Evolutionary conservation across 92 coral and sea anemone genomes (phyloP), one percentile per base, ranked within the genome.

Genomic region (Hydrozoanthus gracilis): DNA sequence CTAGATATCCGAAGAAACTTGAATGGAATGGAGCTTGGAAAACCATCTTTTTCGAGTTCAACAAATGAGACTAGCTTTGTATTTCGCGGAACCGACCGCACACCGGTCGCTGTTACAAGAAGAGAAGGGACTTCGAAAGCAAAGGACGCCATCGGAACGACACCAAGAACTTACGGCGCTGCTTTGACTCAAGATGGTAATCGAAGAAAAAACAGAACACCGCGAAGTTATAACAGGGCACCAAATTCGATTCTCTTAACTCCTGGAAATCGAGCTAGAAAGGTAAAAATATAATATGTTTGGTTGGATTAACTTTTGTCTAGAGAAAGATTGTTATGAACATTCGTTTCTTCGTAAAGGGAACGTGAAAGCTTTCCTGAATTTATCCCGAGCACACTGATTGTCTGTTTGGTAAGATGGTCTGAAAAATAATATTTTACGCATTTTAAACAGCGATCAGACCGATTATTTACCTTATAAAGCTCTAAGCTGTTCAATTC

Each of bases 141-240:
- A 7, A 76, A 73, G 64, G 76, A 70, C 55, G 84, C 73, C 58
- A 58, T 45, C 55, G 77, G 88, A 46, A 88, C 92, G 44, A 94
- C 95, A 6, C 98, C 98, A 66, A 94, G 83, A 61, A 79, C 82
- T 18, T 94, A 85, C 76, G 77, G 90, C 35, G 92, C 91, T 35
- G 98, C 98, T 56, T 82, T 94, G 45, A 56, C 64, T 9, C 92
- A 88, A 12, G 83, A 82, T 15, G 98, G 98, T 13, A 94, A 94
- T 92, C 94, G 93, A 13, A 86, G 98, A 79, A 77, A 92, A 83
- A 86, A 54, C 17, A 89, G 89, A 64, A 79, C 75, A 71, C 58
- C 69, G n/a, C 35, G 51, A 15, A 61, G 44, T 62, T 48, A 64
- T 14, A 89, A 92, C 8, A 76, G 51, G 39, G 68, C 87, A 45